Evolutionary conservation across 2,113 vertebrate genomes (phyloP), one percentile per base, ranked within the genome.

Genomic region (Pollimyrus isidori): DNA sequence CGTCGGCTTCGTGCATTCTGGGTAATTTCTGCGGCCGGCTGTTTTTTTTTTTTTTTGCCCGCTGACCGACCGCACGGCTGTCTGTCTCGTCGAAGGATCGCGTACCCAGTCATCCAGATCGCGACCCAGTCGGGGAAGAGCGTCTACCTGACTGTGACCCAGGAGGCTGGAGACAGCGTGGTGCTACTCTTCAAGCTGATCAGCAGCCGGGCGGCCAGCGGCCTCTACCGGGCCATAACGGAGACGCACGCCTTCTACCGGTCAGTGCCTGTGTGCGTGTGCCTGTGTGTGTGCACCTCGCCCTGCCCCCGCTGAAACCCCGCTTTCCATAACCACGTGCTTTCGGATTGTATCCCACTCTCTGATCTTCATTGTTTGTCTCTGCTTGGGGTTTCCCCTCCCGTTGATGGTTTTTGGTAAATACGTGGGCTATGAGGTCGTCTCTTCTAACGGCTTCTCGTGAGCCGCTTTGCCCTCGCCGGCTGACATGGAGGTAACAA

Each of bases 171-270:
- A 17, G 98, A 98, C 92, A 99, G 97, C 2, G 96, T 97, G 30
- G 97, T 99, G 91, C 96, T 98, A 48, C 88, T 99, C 88, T 99
- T 98, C 92, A 99, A 99, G 94, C 96, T 99, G 93, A 97, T 99
- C 94, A 99, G 98, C 92, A 98, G 97, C 91, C 95, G 98, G 85
- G 98, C 98, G 0, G 98, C 98, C 90, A 99, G 98, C 7, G 98
- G 98, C 2, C 96, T 99, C 45, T 99, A 99, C 92, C 93, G 98
- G 87, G 97, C 98, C 10, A 98, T 99, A 93, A 99, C 98, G 0
- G 98, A 99, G 91, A 99, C 98, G 0, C 98, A 99, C 19, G 98
- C 98, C 0, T 99, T 99, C 95, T 99, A 99, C 96, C 98, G 98
- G 98, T 97, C 45, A 50, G 84, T 86, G 3, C 0, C 9, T 19